Evolutionary conservation across 2,113 vertebrate species (phyloP).

Genomic region (Diphyllodes magnificus): DNA sequence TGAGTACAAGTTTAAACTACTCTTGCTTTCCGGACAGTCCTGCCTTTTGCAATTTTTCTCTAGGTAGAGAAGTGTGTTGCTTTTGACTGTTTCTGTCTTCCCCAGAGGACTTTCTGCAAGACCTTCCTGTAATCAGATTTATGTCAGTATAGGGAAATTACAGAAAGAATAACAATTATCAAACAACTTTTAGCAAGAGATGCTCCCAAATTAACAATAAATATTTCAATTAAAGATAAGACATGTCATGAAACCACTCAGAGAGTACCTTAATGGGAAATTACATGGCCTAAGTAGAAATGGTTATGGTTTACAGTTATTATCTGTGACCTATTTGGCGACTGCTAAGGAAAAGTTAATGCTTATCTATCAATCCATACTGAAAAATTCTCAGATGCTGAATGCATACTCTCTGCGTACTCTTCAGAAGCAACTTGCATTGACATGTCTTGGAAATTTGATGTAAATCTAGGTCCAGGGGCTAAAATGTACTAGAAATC

Average conservation of each 20-base stretch:
- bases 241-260: neutral
- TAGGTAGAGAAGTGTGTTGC: neutral
- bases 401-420: neutral
- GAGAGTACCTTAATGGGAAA: neutral
- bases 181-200: neutral
- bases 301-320: neutral
- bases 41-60: slow-evolving; percentile 17
- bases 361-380: neutral
- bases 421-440: neutral
- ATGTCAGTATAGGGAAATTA: neutral
- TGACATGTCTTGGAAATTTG: neutral
- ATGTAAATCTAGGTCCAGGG: slow-evolving; percentile 12
- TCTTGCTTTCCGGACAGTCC: neutral
- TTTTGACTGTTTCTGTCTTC: slow-evolving; percentile 10
- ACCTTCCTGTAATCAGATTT: slow-evolving; percentile 4
- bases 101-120: slow-evolving; percentile 6
- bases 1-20: neutral
- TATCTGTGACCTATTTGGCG: slow-evolving; percentile 25
- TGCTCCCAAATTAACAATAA: slow-evolving; percentile 14
- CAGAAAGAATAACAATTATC: neutral
- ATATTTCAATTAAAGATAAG: slow-evolving; percentile 31
- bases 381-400: neutral
- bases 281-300: neutral
- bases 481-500: neutral
- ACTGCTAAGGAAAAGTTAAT: slow-evolving; percentile 8